A percentile compares a stretch with the other conserved stretches of the same genome.
These are phyloP conservation scores for Gallinago nigripennis DNA, from an alignment of 2,797 vertebrate species.

Conservation along the genomic window DNA sequence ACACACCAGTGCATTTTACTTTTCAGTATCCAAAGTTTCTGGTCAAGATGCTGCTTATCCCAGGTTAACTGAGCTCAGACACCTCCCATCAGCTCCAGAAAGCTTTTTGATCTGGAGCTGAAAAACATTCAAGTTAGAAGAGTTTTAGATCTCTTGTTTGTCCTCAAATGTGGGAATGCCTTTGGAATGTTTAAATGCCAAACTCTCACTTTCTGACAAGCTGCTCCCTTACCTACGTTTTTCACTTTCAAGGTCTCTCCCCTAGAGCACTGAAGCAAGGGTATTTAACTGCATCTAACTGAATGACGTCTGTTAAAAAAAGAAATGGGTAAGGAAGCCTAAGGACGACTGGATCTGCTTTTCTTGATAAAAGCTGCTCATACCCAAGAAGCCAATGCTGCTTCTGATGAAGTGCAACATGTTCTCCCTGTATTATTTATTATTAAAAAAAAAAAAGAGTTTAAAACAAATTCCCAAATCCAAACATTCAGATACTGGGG, in stretches of 20 bases:
- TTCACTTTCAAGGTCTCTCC: background rate
- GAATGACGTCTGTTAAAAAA: background rate
- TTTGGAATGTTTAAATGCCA: background rate
- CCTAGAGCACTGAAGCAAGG: background rate
- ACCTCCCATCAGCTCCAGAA: background rate
- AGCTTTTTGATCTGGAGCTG: background rate
- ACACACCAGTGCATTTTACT: background rate
- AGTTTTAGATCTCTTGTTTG: background rate
- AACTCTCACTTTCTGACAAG: background rate
- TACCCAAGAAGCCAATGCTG: background rate
- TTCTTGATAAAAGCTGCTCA: background rate
- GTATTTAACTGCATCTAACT: background rate
- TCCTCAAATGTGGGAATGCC: background rate
- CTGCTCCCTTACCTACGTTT: background rate
- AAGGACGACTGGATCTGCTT: background rate
- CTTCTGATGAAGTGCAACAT: background rate
- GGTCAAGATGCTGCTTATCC: background rate
- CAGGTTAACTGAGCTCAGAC: background rate
- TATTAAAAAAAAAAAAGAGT: background rate
- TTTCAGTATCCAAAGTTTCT: background rate
- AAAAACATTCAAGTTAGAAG: background rate
- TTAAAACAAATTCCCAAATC: background rate
- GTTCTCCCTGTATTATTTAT: background rate
- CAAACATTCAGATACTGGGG: background rate
- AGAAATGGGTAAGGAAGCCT: background rate